Conservation (phyloP, 1,140 invertebrate species). For the Achroia grisella region DNA sequence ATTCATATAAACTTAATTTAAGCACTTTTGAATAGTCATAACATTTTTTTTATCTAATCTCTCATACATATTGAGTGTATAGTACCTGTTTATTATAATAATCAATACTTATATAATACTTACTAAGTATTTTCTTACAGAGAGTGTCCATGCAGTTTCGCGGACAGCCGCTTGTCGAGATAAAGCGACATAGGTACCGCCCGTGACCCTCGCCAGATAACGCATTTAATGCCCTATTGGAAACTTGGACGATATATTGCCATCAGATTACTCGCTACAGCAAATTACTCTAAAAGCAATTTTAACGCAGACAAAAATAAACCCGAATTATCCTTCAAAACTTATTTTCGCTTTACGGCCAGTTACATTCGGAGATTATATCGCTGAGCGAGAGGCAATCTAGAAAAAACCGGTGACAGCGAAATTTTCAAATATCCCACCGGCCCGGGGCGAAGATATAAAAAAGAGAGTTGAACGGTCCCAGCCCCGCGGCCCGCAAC, state of each 20-base stretch:
- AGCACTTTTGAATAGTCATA: too few relatives aligned
- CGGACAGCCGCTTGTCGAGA: too few relatives aligned
- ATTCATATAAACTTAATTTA: too few relatives aligned
- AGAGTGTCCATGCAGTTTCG: too few relatives aligned
- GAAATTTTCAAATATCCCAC: constrained; percentile 8
- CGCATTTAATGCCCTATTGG: background rate
- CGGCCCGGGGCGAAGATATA: constrained; percentile 2
- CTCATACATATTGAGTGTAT: too few relatives aligned
- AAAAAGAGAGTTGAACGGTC: background rate
- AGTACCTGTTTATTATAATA: too few relatives aligned
- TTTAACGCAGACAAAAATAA: constrained; percentile 1
- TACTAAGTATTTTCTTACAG: too few relatives aligned
- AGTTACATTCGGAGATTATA: constrained; percentile 16
- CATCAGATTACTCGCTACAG: background rate
- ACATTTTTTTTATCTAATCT: too few relatives aligned
- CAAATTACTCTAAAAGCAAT: background rate
- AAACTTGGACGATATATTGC: background rate
- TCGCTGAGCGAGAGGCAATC: constrained; percentile 5
- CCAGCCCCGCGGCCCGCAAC: too few relatives aligned
- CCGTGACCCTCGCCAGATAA: background rate
- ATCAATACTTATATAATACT: too few relatives aligned
- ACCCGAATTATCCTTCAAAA: constrained; percentile 1
- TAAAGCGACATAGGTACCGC: too few relatives aligned
- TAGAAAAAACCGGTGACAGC: constrained; percentile 10
- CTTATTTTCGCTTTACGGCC: constrained; percentile 14